A percentile compares a stretch with the other conserved stretches of the same genome.
Evolutionary conservation across 2,113 vertebrate species (phyloP).

Genomic region (Pteruthius melanotis): DNA sequence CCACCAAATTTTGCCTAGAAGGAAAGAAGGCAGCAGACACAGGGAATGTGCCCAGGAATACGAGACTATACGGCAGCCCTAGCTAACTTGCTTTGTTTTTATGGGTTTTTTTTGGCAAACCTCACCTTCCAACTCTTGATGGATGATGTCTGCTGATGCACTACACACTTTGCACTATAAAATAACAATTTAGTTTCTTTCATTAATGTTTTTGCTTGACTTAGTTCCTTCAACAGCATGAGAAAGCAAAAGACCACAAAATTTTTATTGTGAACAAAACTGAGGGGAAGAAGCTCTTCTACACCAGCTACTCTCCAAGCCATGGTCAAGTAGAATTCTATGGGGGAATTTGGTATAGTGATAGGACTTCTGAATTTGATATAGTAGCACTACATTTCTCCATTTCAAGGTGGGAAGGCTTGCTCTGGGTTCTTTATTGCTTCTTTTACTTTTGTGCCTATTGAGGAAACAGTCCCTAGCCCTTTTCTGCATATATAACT

Average conservation of each 20-base stretch:
- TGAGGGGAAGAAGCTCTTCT: neutral
- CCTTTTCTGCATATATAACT: neutral
- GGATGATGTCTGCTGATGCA: neutral
- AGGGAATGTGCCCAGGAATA: neutral
- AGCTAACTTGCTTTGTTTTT: neutral
- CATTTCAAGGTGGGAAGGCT: neutral
- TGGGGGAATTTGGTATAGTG: neutral
- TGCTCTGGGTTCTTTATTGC: neutral
- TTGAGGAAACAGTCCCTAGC: neutral
- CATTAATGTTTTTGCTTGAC: neutral
- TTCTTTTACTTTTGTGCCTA: neutral
- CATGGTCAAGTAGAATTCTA: neutral
- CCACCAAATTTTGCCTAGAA: neutral
- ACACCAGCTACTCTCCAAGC: neutral
- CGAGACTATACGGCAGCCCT: fast-evolving
- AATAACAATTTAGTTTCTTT: neutral
- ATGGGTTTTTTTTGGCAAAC: neutral
- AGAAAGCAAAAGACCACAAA: neutral
- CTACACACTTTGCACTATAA: neutral
- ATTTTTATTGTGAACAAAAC: neutral
- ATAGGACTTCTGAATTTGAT: neutral
- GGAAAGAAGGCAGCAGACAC: neutral
- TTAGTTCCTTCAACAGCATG: neutral
- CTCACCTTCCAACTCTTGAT: neutral
- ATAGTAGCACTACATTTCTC: neutral